phyloP scores from a whole-genome alignment of 2,113 vertebrate species.

The Corvus hawaiiensis region DNA sequence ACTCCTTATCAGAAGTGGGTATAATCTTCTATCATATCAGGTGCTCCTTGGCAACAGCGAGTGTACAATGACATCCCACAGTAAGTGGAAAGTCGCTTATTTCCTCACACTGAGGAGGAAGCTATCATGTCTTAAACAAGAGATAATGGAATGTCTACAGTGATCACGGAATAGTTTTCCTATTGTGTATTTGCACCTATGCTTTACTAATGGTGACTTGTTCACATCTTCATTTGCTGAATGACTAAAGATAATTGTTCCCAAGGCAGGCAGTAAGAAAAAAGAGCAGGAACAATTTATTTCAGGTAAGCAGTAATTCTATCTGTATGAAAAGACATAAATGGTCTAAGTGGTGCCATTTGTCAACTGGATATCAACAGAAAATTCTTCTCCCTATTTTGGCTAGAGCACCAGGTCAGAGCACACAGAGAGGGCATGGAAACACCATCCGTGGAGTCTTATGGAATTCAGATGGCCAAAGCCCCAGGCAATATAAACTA shows the following conservation, averaged over 20 bases:
- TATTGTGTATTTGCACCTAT: not conserved
- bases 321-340: not conserved
- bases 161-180: not conserved
- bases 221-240: not conserved
- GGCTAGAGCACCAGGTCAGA: not conserved
- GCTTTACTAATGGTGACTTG: not conserved
- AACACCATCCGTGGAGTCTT: not conserved
- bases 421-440: not conserved
- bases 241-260: not conserved
- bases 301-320: not conserved
- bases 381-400: not conserved
- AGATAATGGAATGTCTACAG: not conserved
- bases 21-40: not conserved
- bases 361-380: not conserved
- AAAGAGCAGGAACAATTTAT: not conserved
- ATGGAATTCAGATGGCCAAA: not conserved
- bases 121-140: not conserved
- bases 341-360: not conserved
- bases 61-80: not conserved
- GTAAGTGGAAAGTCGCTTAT: not conserved
- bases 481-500: not conserved
- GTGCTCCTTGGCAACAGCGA: not conserved
- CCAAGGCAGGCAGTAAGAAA: not conserved
- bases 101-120: not conserved
- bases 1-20: not conserved